These are phyloP conservation scores for Microcebus griseorufus DNA, from an alignment of 2,113 vertebrate genomes.

Conservation along the genomic window DNA sequence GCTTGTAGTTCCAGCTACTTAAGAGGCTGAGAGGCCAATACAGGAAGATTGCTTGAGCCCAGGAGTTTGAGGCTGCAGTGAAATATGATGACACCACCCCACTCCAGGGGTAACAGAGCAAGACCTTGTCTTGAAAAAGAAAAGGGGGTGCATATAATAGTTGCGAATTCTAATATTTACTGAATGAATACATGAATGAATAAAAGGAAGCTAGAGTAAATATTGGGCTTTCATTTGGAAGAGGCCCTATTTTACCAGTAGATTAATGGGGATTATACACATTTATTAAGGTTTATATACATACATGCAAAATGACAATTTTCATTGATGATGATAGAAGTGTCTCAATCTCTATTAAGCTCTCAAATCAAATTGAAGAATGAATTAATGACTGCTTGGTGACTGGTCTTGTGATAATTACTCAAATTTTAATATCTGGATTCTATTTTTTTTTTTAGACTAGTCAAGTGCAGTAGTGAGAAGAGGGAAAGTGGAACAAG, in stretches of 20 bases:
- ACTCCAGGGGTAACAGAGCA: too few species aligned
- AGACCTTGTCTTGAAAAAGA: too few species aligned
- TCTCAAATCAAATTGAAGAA: not conserved
- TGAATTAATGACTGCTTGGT: not conserved
- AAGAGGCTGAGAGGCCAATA: too few species aligned
- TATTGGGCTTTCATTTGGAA: conserved; percentile 21
- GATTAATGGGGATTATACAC: conserved; percentile 22
- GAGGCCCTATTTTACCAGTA: not conserved
- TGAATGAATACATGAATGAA: not conserved
- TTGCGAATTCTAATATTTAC: not conserved
- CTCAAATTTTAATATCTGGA: not conserved
- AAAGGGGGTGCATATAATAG: not conserved
- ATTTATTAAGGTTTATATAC: conserved; percentile 7
- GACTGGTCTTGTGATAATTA: not conserved
- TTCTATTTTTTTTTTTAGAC: too few species aligned
- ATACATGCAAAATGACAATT: not conserved
- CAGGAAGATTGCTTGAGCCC: too few species aligned
- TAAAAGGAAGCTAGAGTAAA: not conserved
- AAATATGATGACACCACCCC: too few species aligned
- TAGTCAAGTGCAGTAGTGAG: too few species aligned
- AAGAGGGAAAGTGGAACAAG: too few species aligned
- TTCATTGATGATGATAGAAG: not conserved
- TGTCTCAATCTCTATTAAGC: not conserved
- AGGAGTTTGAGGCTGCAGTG: too few species aligned
- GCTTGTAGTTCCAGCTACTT: too few species aligned